Evolutionary conservation across 2,888 invertebrate species (phyloP), one percentile per base, ranked within the genome.

Genomic region (Synergus japonicus): DNA sequence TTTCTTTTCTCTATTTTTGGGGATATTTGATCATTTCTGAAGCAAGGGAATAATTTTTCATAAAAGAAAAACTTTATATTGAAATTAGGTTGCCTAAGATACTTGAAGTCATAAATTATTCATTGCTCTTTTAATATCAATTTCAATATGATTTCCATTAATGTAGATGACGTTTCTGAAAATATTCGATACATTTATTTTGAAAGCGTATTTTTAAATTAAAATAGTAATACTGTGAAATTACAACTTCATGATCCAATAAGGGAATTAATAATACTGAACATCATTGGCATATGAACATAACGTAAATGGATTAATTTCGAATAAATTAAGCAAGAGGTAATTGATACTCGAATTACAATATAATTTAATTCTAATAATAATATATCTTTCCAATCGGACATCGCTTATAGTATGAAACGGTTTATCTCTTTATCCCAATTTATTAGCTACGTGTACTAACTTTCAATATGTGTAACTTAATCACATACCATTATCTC

Each of bases 401-500:
- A 13, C 18, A 22, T 67, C 46, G 44, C 46, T 67, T 43, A 18
- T 18, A 44, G 46, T 46, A 46, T 46, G 46, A 67, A 67, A 22
- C 22, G 46, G 5, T 67, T 67, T n/a, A 67, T 43, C 67, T 10
- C 22, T 13, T 67, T 46, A 63, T 29, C 29, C 29, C 63, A 44
- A 67, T 67, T 67, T 67, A 67, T 67, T 46, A 44, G 67, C 43
- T 67, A 67, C 44, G 44, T 67, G 46, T 67, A 15, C 67, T 12
- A 67, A 67, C 46, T 46, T 15, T n/a, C 43, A 43, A 66, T 46
- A 15, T 10, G 10, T 46, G 13, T 43, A 67, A 67, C 22, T 44
- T 22, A 67, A 67, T 18, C 67, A 67, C 46, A 67, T 46, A 67
- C 67, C 44, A 67, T 46, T 67, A 67, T 67, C 67, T 67, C 41